Base-by-base conservation (phyloP, 2,888 invertebrate species). In the Gonocerus acuteangulatus region DNA sequence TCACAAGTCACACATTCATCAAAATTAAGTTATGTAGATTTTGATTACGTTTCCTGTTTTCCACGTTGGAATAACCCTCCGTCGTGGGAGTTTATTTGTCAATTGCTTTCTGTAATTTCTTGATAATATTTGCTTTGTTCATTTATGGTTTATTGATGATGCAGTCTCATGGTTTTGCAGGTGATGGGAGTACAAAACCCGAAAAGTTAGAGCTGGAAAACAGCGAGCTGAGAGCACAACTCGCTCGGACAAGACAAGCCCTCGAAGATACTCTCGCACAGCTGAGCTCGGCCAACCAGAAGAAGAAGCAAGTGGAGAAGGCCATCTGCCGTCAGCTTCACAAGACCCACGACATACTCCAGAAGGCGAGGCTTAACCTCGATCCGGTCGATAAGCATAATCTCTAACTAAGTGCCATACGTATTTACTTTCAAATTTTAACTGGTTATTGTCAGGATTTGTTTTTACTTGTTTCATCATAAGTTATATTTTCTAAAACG, bases 291-390 rank as follows among this genome's bases (percentile, higher is more conserved):
- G 85, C 89, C 48, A 89, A 89, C 73, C 82, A 86, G 73, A 82
- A 85, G 68, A 91, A 90, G 73, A 84, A 85, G 71, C 85, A 84
- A 73, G 86, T 90, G 34, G 89, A 91, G 73, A 85, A 86, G 70
- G 87, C 89, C 47, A 89, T 92, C 72, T 87, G 86, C 72, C 82
- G 83, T 70, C 86, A 89, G 75, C 84, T 89, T 69, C 83, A 85
- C 71, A 86, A 87, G 75, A 88, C 88, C 21, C 86, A 87, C 68
- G 83, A 84, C 68, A 86, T 88, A 51, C 76, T 89, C 64, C 82
- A 84, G 63, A 83, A 84, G 74, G 87, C 86, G 42, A 82, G 86
- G 67, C 84, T 84, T 61, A 86, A 87, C 72, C 78, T 88, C 42
- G 71, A 71, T 11, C 36, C 36, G 11, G 11, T 19, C 16, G 54